Evolutionary conservation across 2,888 invertebrate species (phyloP), one percentile per base, ranked within the genome.

Genomic region (Xestia rhomboidea): DNA sequence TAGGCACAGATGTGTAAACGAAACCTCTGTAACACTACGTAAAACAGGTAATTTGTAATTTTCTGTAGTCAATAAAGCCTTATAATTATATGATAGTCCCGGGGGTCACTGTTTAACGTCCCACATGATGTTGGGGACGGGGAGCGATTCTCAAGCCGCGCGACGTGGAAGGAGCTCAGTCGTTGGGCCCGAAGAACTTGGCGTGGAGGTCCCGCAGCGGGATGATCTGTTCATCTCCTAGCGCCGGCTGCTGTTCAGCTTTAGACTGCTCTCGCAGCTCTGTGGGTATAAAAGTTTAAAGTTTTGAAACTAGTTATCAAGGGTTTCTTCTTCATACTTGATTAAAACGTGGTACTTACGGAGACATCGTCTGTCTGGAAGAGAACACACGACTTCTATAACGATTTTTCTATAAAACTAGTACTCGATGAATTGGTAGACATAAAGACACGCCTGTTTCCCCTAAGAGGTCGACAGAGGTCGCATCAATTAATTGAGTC

Each of bases 221-320:
- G 77, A 96, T 85, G 75, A 95, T 92, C 63, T 94, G 92, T 85
- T 96, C 97, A 83, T 94, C 93, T 15, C 95, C 96, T 0, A 95
- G 87, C 21, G 94, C 93, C 27, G 95, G 95, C 85, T 95, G 96
- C 85, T 94, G 94, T 77, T 96, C 95, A 3, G 95, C 90, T 66
- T 94, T 95, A 0, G 95, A 96, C 74, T 96, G 95, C 60, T 97
- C 96, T 18, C 97, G 91, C 11, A 97, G 89, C 57, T 95, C 97
- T 97, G 93, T 0, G 73, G 74, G 24, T 0, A 13, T 21, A 0
- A 46, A 11, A 15, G 30, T 0, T 10, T n/a, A 15, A 38, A 18
- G 46, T 46, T 73, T 73, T 72, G 18, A 73, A 74, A 44, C 1
- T 8, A n/a, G 41, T 41, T 77, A 68, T 60, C 79, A n/a, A 79